These are phyloP conservation scores for Mionectes olivaceus DNA, from an alignment of 2,797 vertebrate genomes.

Conservation along the genomic window DNA sequence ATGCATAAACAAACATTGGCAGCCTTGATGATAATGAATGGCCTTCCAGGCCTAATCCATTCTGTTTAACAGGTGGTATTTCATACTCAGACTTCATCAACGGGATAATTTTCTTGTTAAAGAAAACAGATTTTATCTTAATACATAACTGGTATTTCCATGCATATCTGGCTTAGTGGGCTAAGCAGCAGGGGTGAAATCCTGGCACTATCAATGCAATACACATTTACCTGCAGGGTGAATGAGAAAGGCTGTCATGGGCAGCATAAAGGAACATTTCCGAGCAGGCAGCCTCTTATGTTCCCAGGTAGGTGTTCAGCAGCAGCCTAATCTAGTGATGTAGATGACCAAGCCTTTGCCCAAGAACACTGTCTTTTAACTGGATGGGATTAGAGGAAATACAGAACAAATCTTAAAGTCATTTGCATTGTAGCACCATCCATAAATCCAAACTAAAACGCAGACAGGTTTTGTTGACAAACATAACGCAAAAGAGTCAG, in stretches of 20 bases:
- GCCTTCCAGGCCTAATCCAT: not conserved
- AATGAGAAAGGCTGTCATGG: not conserved
- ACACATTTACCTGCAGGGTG: not conserved
- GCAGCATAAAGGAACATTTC: not conserved
- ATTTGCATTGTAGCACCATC: not conserved
- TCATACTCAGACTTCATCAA: slow-evolving; percentile 2
- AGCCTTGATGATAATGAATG: not conserved
- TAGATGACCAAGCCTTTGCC: not conserved
- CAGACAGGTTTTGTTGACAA: not conserved
- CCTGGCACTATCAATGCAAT: not conserved
- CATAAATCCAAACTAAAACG: not conserved
- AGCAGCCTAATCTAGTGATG: not conserved
- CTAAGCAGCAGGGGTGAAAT: not conserved
- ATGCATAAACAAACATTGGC: slow-evolving; percentile 33
- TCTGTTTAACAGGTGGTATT: slow-evolving; percentile 37
- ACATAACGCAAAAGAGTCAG: not conserved
- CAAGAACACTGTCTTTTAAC: not conserved
- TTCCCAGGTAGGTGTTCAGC: not conserved
- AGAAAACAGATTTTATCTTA: slow-evolving; percentile 8
- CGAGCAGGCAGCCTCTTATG: not conserved
- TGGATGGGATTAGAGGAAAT: not conserved
- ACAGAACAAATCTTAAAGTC: not conserved
- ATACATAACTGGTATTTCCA: not conserved
- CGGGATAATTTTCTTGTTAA: slow-evolving; percentile 19
- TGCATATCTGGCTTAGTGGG: not conserved